Evolutionary conservation across 1,140 invertebrate genomes (phyloP), one percentile per base, ranked within the genome.

Genomic region (Bombus turneri): DNA sequence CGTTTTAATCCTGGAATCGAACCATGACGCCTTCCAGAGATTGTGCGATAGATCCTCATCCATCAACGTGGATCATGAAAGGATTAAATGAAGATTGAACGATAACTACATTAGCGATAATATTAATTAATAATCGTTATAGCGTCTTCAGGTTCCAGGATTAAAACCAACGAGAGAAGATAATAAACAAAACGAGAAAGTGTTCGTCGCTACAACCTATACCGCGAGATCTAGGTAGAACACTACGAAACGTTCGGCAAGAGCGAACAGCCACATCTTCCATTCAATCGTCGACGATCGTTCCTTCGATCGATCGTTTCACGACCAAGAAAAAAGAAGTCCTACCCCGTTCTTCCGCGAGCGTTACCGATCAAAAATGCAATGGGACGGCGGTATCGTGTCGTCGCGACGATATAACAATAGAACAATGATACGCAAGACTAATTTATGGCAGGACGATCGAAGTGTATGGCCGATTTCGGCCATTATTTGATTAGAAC

Each of bases 301-400:
- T 8, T 53, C 31, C 10, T 62, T n/a, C 18, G 47, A 53, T 53
- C 18, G 47, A 53, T 53, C 47, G 47, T 53, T 53, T 64, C 43
- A 18, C 77, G 57, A 66, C 31, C 15, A 66, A 37, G 25, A 59
- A 64, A 15, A 81, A 76, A 18, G 22, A n/a, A 81, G 73, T 75
- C 47, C 62, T 59, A 74, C 68, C 73, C 25, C 13, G 62, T 81
- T 85, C 53, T 81, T 25, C 34, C 75, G 77, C 47, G 78, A 74
- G 66, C 68, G 59, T 83, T 77, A 87, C 72, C 75, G 86, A 85
- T 80, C 74, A 90, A 90, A 90, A 90, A 90, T 90, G 89, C 89
- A 90, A 90, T 64, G 53, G 47, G 68, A 62, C 31, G 2, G 72
- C 74, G 88, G 85, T 72, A 75, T 81, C 81, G 66, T 31, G 72